Percentiles rank a stretch among this genome's conserved stretches.
phyloP scores from a whole-genome alignment of 2,888 invertebrate genomes.

The Eupithecia exiguata region DNA sequence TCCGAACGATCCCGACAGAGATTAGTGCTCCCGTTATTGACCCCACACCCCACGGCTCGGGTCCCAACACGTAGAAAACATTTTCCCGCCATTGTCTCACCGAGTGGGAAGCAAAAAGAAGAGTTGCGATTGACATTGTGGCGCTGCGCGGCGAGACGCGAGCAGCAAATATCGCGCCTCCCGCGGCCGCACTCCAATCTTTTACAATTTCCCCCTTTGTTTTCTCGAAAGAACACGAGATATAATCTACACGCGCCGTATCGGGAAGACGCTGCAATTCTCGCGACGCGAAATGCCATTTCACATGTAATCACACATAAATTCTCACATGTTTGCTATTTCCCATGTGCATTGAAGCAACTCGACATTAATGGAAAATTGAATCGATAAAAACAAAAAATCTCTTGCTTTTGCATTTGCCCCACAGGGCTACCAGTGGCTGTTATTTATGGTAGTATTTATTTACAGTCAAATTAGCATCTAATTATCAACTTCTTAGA shows the following conservation, averaged over 20 bases:
- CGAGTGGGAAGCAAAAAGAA: slow-evolving; percentile 73
- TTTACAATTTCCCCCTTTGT: slow-evolving; percentile 63
- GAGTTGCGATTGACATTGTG: slow-evolving; percentile 74
- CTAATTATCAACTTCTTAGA: not conserved
- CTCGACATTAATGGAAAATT: slow-evolving; percentile 54
- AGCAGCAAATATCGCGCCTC: slow-evolving; percentile 39
- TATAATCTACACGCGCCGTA: slow-evolving; percentile 51
- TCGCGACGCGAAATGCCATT: slow-evolving; percentile 55
- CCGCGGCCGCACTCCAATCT: slow-evolving; percentile 48
- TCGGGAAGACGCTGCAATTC: slow-evolving; percentile 48
- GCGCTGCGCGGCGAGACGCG: slow-evolving; percentile 44
- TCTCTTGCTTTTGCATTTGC: slow-evolving; percentile 28
- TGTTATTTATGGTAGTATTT: not conserved
- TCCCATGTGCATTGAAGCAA: slow-evolving; percentile 60
- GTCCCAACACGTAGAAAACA: slow-evolving; percentile 74
- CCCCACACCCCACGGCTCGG: slow-evolving; percentile 60
- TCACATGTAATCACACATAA: slow-evolving; percentile 58
- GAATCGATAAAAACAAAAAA: slow-evolving; percentile 44
- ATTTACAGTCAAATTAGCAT: not conserved
- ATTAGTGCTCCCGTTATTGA: slow-evolving; percentile 78
- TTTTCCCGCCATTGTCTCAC: slow-evolving; percentile 79
- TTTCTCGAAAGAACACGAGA: slow-evolving; percentile 56
- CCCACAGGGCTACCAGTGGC: not conserved
- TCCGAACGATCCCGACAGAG: slow-evolving; percentile 78
- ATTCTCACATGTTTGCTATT: slow-evolving; percentile 63